Evolutionary conservation across 1,140 invertebrate genomes (phyloP).

Genomic region (Drosophila repleta): DNA sequence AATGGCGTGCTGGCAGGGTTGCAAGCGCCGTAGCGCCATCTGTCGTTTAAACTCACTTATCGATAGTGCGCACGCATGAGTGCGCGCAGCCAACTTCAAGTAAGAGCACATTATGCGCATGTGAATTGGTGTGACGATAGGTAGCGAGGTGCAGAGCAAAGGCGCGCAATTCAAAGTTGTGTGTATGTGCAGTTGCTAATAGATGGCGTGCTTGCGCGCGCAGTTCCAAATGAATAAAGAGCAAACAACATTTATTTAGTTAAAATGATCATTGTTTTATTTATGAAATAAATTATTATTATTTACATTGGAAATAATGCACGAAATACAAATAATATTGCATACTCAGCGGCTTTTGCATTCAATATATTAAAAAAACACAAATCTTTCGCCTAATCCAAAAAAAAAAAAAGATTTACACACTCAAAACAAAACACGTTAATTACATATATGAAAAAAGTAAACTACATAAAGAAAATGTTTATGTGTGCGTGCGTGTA

Average conservation of each 20-base stretch:
- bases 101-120: not conserved
- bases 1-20: constrained; percentile 47
- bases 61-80: constrained; percentile 5
- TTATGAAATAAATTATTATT: constrained; percentile 82
- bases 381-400: constrained; percentile 23
- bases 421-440: constrained; percentile 67
- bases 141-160: not conserved
- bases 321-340: constrained; percentile 79
- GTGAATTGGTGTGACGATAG: not conserved
- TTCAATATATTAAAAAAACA: constrained; percentile 1
- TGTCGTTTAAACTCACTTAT: not conserved
- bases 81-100: not conserved
- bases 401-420: constrained; percentile 36
- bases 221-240: not conserved
- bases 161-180: not conserved
- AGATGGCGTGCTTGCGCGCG: not conserved
- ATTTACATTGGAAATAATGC: constrained; percentile 81
- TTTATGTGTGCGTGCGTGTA: constrained; percentile 1
- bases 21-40: constrained; percentile 22
- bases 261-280: constrained; percentile 74
- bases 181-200: no score
- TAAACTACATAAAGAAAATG: constrained; percentile 31
- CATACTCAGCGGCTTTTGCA: constrained; percentile 55
- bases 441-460: constrained; percentile 48
- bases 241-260: constrained; percentile 29